Evolutionary conservation across 2,888 invertebrate genomes (phyloP).

Genomic region (Tenthredo distinguenda): DNA sequence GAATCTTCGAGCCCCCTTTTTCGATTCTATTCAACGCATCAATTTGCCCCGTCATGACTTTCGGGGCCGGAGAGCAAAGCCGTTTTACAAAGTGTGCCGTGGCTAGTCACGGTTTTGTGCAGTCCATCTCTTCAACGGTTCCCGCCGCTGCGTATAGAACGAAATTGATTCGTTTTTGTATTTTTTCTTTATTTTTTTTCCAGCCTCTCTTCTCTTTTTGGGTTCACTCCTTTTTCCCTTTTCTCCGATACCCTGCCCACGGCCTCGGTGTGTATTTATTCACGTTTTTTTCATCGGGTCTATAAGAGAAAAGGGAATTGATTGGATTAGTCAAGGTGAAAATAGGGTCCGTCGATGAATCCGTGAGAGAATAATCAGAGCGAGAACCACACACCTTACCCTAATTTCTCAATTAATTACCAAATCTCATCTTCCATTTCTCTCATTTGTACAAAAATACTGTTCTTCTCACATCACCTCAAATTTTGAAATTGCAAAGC

Average conservation of each 20-base stretch:
- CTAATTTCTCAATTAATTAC: background rate
- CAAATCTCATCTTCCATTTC: background rate
- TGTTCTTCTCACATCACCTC: too few relatives aligned
- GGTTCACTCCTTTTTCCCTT: background rate
- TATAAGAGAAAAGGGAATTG: background rate
- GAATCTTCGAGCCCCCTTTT: background rate
- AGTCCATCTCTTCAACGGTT: background rate
- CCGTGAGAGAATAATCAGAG: background rate
- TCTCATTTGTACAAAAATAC: background rate
- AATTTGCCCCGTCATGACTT: background rate
- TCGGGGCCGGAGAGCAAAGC: background rate
- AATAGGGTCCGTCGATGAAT: background rate
- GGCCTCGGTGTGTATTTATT: background rate
- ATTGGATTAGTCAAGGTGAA: background rate
- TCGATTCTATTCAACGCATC: background rate
- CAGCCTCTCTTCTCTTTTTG: too few relatives aligned
- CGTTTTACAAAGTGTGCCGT: slow-evolving; percentile 15
- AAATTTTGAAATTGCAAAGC: too few relatives aligned
- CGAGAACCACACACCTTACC: background rate
- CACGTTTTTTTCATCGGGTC: background rate
- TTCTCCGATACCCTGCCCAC: background rate
- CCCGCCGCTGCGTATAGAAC: background rate
- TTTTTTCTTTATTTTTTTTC: background rate
- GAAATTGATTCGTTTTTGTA: slow-evolving; percentile 10
- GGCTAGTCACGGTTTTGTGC: background rate